Evolutionary conservation across 2,888 invertebrate genomes (phyloP).

Genomic region (Epinotia bilunana): DNA sequence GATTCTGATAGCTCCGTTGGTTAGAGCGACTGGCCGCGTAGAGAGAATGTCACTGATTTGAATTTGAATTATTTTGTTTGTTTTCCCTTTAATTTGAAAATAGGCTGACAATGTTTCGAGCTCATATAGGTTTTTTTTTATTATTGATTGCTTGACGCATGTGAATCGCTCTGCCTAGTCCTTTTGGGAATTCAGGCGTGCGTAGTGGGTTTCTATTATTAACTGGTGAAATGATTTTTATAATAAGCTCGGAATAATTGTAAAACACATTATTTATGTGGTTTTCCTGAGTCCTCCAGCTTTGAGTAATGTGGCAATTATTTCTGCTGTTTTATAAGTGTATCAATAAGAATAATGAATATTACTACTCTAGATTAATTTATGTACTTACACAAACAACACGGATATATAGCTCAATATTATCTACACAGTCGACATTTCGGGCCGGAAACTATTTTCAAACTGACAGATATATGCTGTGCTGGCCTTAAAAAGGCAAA

Average conservation of each 20-base stretch:
- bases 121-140: too few relatives aligned
- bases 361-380: constrained; percentile 1
- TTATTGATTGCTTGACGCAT: too few relatives aligned
- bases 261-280: neutral
- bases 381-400: neutral
- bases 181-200: too few relatives aligned
- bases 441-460: neutral
- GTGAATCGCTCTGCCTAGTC: too few relatives aligned
- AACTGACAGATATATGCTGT: neutral
- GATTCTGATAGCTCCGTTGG: too few relatives aligned
- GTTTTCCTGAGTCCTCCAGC: neutral
- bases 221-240: too few relatives aligned
- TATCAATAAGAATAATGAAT: constrained; percentile 4
- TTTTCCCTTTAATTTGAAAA: too few relatives aligned
- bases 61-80: too few relatives aligned
- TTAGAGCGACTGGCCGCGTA: neutral
- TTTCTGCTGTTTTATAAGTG: constrained; percentile 9
- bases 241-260: too few relatives aligned
- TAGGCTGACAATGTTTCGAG: too few relatives aligned
- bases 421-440: neutral
- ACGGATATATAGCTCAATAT: neutral
- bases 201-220: too few relatives aligned
- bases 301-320: constrained; percentile 15
- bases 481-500: too few relatives aligned
- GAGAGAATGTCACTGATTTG: neutral